Evolutionary conservation across 2,888 invertebrate genomes (phyloP), one percentile per base, ranked within the genome.

Genomic region (Agrotis ipsilon): DNA sequence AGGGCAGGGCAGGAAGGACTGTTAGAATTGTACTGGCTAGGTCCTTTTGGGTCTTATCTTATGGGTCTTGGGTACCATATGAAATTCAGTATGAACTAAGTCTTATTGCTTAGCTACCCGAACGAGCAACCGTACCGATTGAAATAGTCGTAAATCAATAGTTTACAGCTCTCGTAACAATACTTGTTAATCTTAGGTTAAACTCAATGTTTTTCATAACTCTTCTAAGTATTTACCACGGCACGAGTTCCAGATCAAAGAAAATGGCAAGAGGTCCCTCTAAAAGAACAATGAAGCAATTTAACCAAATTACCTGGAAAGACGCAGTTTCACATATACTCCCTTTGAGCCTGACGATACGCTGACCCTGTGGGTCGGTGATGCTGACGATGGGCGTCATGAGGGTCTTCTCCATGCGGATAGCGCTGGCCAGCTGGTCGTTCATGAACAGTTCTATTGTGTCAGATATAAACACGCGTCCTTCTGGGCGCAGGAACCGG

Each of bases 371-470:
- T 0, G 87, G 83, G 69, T 90, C 89, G 74, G 88, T 88, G 78
- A 93, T 85, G 78, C 72, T 78, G 58, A 92, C 83, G 58, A 92
- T 85, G 0, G 91, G 90, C 76, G 88, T 91, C 67, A 90, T 58
- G 81, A 90, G 87, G 21, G 92, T 92, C 52, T 80, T 66, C 84
- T 91, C 86, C 76, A 89, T 86, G 32, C 91, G 86, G 51, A 93
- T 88, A 24, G 91, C 75, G 76, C 89, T 86, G 13, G 82, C 88
- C 69, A 90, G 79, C 72, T 66, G 52, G 5, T 89, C 89, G 39
- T 84, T 70, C 63, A 92, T 76, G 2, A 61, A 61, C 63, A 93
- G 89, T 60, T 92, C 89, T 90, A 93, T 89, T 84, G 91, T 91
- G 72, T 90, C 87, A 0, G 83, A 74, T 0, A 91, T 88, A 68